Conservation (phyloP, 2,113 vertebrate species). For the Callospermophilus lateralis region DNA sequence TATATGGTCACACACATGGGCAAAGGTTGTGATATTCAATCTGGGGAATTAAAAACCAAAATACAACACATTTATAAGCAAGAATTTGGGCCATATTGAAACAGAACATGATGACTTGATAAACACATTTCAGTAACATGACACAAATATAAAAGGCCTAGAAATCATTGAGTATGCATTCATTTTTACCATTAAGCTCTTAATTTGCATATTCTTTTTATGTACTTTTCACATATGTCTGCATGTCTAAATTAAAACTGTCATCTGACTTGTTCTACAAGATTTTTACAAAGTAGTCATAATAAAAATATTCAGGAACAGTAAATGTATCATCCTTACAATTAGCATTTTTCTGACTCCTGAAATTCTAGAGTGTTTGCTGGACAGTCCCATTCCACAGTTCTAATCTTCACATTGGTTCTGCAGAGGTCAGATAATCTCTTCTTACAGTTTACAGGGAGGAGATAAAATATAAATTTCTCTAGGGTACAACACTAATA, state of each 20-base stretch:
- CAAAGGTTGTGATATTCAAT: slow-evolving; percentile 25
- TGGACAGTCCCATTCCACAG: neutral
- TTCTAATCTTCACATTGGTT: neutral
- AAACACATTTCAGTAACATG: neutral
- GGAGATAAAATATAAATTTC: neutral
- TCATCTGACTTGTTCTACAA: slow-evolving; percentile 57
- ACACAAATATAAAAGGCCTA: neutral
- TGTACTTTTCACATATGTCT: neutral
- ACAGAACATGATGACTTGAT: neutral
- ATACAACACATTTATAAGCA: neutral
- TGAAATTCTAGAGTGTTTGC: neutral
- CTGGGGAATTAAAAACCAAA: slow-evolving; percentile 31
- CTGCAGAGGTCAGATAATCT: neutral
- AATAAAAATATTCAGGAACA: neutral
- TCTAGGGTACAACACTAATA: neutral
- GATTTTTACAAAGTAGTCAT: neutral
- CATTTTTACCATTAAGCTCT: neutral
- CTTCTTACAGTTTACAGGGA: neutral
- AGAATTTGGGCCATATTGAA: neutral
- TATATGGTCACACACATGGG: slow-evolving; percentile 8
- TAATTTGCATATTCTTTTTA: neutral
- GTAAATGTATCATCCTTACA: neutral
- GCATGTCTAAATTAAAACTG: slow-evolving; percentile 79
- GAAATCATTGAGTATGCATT: neutral
- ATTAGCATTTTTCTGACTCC: neutral